A percentile compares a stretch with the other conserved stretches of the same genome.
Evolutionary conservation across 2,797 vertebrate genomes (phyloP).

Genomic region (Argya squamiceps): DNA sequence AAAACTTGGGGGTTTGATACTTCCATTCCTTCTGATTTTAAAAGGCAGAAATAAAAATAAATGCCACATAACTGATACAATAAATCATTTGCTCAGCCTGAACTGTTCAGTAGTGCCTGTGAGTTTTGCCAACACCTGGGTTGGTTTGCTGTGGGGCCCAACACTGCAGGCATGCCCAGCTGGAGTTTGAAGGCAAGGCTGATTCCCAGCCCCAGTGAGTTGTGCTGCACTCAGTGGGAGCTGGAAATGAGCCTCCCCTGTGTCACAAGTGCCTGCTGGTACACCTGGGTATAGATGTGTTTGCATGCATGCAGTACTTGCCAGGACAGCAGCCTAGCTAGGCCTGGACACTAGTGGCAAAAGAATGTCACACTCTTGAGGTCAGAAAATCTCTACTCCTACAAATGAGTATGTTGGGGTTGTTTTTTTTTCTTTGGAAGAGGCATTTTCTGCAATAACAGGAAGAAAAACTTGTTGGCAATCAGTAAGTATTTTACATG

Average conservation of each 20-base stretch:
- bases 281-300: background rate
- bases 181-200: background rate
- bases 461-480: background rate
- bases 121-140: background rate
- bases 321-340: background rate
- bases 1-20: background rate
- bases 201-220: fast-evolving
- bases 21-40: background rate
- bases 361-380: background rate
- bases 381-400: background rate
- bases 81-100: background rate
- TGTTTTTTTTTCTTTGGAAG: background rate
- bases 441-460: background rate
- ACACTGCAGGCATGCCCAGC: fast-evolving
- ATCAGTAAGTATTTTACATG: background rate
- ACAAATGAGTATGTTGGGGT: fast-evolving
- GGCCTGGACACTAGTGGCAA: background rate
- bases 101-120: background rate
- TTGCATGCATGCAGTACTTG: fast-evolving
- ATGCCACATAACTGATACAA: background rate
- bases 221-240: fast-evolving
- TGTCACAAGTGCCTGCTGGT: background rate
- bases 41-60: background rate
- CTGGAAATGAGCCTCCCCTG: background rate
- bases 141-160: background rate